These are phyloP conservation scores for Rhamphomyia laevipes DNA, from an alignment of 2,888 invertebrate species.

Conservation along the genomic window DNA sequence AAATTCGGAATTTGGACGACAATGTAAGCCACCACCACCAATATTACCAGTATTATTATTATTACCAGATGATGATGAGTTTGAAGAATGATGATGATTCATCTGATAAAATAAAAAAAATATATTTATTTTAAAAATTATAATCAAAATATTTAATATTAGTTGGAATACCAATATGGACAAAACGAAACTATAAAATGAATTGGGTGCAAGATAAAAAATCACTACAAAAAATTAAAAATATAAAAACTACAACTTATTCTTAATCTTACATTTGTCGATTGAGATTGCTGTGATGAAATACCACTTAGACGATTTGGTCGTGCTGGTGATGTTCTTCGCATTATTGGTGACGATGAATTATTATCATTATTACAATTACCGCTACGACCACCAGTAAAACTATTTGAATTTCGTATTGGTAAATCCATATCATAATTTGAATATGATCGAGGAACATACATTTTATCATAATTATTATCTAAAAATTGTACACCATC, in stretches of 20 bases:
- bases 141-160: too few species aligned
- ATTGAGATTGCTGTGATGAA: neutral
- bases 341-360: conserved; percentile 9
- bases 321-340: conserved; percentile 4
- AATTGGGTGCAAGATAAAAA: too few species aligned
- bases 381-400: conserved; percentile 12
- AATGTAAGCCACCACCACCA: conserved; percentile 13
- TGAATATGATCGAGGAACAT: conserved; percentile 36
- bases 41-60: conserved; percentile 11
- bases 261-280: neutral
- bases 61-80: conserved; percentile 4
- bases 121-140: too few species aligned
- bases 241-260: neutral
- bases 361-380: conserved; percentile 7
- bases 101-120: neutral
- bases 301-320: conserved; percentile 8
- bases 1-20: conserved; percentile 18
- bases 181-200: too few species aligned
- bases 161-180: too few species aligned
- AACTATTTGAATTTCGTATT: conserved; percentile 9
- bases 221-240: neutral
- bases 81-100: neutral
- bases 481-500: conserved; percentile 4
- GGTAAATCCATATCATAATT: conserved; percentile 32
- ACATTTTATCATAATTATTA: conserved; percentile 19